A percentile compares a stretch with the other conserved stretches of the same genome.
Evolutionary conservation across 92 coral and sea anemone genomes (phyloP).

Genomic region (Siderastrea radians): DNA sequence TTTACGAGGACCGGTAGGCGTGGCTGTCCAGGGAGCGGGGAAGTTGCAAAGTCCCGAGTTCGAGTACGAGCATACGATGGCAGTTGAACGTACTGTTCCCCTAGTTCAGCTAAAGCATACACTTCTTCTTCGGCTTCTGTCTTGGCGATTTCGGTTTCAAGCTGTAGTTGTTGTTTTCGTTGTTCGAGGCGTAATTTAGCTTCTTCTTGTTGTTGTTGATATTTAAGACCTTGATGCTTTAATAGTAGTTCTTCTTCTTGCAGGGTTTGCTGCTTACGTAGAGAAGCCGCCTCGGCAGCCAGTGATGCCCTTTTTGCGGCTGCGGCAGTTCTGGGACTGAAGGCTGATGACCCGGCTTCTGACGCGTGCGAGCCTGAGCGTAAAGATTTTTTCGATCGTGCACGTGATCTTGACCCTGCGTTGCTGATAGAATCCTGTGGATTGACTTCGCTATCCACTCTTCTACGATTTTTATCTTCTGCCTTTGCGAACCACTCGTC

Average conservation of each 20-base stretch:
- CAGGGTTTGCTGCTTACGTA: too few species aligned
- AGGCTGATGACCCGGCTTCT: too few species aligned
- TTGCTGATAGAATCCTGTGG: background rate
- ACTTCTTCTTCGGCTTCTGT: background rate
- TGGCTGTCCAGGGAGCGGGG: background rate
- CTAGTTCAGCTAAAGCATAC: constrained; percentile 34
- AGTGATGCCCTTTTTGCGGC: too few species aligned
- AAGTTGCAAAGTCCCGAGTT: constrained; percentile 9
- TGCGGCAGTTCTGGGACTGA: too few species aligned
- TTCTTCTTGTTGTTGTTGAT: too few species aligned
- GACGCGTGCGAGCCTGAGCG: too few species aligned
- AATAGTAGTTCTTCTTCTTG: too few species aligned
- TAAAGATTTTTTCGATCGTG: background rate
- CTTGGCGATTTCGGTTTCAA: too few species aligned
- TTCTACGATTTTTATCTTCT: background rate
- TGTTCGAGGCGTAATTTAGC: too few species aligned
- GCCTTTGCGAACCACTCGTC: constrained; percentile 9
- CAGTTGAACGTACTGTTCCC: background rate
- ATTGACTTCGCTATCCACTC: background rate
- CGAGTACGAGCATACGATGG: background rate
- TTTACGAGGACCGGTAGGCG: background rate
- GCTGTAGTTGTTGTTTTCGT: too few species aligned
- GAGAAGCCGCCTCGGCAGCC: too few species aligned
- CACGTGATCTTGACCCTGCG: background rate
- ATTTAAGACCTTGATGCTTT: too few species aligned